Conservation (phyloP, 1,140 invertebrate species). For the Drosophila pandora region DNA sequence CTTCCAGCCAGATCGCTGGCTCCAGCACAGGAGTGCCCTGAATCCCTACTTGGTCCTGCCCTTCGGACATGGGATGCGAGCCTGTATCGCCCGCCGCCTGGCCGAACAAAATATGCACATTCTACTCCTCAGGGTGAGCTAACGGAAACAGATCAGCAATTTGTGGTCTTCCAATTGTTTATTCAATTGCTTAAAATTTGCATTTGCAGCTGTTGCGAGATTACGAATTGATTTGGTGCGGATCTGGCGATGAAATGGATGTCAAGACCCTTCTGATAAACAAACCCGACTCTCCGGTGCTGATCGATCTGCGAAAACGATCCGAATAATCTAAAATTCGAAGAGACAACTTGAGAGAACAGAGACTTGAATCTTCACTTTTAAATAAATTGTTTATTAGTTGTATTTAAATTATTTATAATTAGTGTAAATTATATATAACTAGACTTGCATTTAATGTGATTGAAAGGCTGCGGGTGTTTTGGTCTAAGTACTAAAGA, state of each 20-base stretch:
- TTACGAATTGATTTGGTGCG: conserved; percentile 88
- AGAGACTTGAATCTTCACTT: conserved; percentile 23
- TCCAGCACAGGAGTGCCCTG: conserved; percentile 84
- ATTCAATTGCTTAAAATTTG: conserved; percentile 34
- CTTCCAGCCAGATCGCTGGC: conserved; percentile 92
- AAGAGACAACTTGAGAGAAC: conserved; percentile 4
- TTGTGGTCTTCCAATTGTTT: conserved; percentile 1
- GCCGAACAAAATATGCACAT: conserved; percentile 95
- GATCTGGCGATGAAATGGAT: conserved; percentile 84
- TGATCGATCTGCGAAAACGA: conserved; percentile 82
- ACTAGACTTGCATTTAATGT: conserved; percentile 64
- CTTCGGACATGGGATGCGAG: conserved; percentile 94
- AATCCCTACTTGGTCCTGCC: conserved; percentile 93
- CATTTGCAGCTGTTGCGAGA: conserved; percentile 87
- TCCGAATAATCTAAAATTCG: conserved; percentile 35
- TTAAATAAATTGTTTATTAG: conserved; percentile 62
- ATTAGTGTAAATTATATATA: conserved; percentile 78
- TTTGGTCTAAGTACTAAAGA: conserved; percentile 73
- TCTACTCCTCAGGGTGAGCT: conserved; percentile 89
- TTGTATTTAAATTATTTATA: conserved; percentile 59
- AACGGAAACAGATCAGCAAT: conserved; percentile 11
- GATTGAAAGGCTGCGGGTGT: conserved; percentile 76
- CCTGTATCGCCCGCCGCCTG: conserved; percentile 93
- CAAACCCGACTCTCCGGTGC: conserved; percentile 89
- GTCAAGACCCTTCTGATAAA: conserved; percentile 90